Evolutionary conservation across 2,113 vertebrate species (phyloP).

Genomic region (Anolis sagrei): DNA sequence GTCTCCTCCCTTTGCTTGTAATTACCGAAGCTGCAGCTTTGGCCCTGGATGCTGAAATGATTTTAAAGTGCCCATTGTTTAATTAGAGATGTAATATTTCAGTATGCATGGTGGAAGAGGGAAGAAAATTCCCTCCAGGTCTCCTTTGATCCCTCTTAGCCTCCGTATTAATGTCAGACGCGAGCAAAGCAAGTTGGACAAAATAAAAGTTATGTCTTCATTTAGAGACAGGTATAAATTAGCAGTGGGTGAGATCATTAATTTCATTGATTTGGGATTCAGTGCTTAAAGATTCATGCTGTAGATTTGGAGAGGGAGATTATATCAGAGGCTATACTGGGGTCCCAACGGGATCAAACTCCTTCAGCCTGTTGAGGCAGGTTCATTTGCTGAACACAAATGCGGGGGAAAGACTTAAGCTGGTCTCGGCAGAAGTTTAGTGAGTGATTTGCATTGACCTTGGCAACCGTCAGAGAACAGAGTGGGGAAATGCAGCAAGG

Average conservation of each 20-base stretch:
- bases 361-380: slow-evolving; percentile 11
- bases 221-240: slow-evolving; percentile 47
- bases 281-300: slow-evolving; percentile 38
- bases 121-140: neutral
- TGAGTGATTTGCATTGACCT: slow-evolving; percentile 9
- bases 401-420: slow-evolving; percentile 10
- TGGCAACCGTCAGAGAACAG: neutral
- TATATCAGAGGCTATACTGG: slow-evolving; percentile 12
- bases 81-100: slow-evolving; percentile 14
- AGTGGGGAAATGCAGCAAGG: neutral
- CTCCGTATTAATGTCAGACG: slow-evolving; percentile 20
- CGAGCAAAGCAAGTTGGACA: slow-evolving; percentile 29
- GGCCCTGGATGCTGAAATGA: slow-evolving; percentile 10
- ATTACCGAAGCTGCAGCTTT: neutral
- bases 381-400: slow-evolving; percentile 33
- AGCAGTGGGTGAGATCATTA: slow-evolving; percentile 39
- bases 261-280: slow-evolving; percentile 47
- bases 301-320: slow-evolving; percentile 38
- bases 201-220: slow-evolving; percentile 45
- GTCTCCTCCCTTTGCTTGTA: neutral
- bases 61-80: slow-evolving; percentile 2
- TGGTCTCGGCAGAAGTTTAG: slow-evolving; percentile 15
- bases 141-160: slow-evolving; percentile 12
- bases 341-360: slow-evolving; percentile 14
- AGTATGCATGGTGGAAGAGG: neutral